Evolutionary conservation across 1,140 invertebrate genomes (phyloP), one percentile per base, ranked within the genome.

Genomic region (Orius laevigatus): DNA sequence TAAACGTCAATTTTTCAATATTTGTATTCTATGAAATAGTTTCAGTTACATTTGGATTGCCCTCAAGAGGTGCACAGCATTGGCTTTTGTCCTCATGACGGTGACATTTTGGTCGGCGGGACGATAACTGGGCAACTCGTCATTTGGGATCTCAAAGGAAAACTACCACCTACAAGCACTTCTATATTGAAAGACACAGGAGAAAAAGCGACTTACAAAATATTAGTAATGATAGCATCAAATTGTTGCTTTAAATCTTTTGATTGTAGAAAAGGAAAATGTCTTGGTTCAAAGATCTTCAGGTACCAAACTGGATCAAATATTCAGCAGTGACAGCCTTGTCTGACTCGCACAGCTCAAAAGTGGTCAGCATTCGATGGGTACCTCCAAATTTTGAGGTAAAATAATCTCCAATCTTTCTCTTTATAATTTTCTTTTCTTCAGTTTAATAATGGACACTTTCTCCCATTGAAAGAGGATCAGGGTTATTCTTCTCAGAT

Each of bases 131-230:
- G 81, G 1, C 76, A 69, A 54, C 62, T 84, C 12, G 64, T 78
- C 16, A 52, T 84, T 14, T 84, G 81, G 81, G 78, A 84, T 59
- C 66, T 84, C 33, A 71, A 70, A 5, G 74, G 76, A 45, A 75
- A 75, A 57, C 66, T 81, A 34, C 12, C 67, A 75, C 0, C 77
- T 82, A 52, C 66, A 64, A 32, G 64, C 74, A 18, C 67, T 73
- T 58, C 68, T 73, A n/a, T 56, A 75, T n/a, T 78, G 74, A 40
- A 62, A 25, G 25, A 25, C 25, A 25, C 25, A 25, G 25, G 25
- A 25, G 25, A 25, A 25, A 25, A 38, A 14, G 12, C 16, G 5
- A 18, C 12, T 38, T 48, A 16, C 18, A n/a, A 43, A 43, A 16
- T 20, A 5, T 12, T 25, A 12, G 20, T 33, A n/a, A 18, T 31